A percentile compares a stretch with the other conserved stretches of the same genome.
Evolutionary conservation across 2,113 vertebrate genomes (phyloP).

Genomic region (Stigmatopora argus): DNA sequence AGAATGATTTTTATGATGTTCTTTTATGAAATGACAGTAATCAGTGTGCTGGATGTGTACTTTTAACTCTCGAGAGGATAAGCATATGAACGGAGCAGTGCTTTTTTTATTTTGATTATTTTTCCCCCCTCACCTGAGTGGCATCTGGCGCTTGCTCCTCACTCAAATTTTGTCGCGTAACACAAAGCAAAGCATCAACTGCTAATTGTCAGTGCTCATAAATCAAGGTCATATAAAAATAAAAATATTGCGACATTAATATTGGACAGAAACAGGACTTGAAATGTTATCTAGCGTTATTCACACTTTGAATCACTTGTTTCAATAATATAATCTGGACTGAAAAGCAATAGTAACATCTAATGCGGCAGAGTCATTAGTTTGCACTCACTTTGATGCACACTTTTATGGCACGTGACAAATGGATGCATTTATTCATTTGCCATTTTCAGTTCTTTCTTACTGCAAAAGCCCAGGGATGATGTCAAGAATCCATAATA

Average conservation of each 20-base stretch:
- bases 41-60: too few relatives aligned
- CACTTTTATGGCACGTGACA: conserved; percentile 7
- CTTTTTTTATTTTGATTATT: too few relatives aligned
- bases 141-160: too few relatives aligned
- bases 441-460: conserved; percentile 1
- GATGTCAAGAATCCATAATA: not conserved
- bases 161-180: too few relatives aligned
- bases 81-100: too few relatives aligned
- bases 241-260: not conserved
- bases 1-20: too few relatives aligned
- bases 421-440: conserved; percentile 3
- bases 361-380: not conserved
- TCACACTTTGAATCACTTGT: not conserved
- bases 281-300: not conserved
- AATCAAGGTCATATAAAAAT: too few relatives aligned
- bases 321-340: not conserved
- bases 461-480: not conserved
- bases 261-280: not conserved
- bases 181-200: too few relatives aligned
- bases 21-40: too few relatives aligned
- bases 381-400: conserved; percentile 5
- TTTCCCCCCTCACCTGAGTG: too few relatives aligned
- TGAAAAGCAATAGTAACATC: not conserved
- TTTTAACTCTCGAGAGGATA: too few relatives aligned
- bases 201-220: too few relatives aligned